Evolutionary conservation across 2,888 invertebrate genomes (phyloP), one percentile per base, ranked within the genome.

Genomic region (Andrena fulva): DNA sequence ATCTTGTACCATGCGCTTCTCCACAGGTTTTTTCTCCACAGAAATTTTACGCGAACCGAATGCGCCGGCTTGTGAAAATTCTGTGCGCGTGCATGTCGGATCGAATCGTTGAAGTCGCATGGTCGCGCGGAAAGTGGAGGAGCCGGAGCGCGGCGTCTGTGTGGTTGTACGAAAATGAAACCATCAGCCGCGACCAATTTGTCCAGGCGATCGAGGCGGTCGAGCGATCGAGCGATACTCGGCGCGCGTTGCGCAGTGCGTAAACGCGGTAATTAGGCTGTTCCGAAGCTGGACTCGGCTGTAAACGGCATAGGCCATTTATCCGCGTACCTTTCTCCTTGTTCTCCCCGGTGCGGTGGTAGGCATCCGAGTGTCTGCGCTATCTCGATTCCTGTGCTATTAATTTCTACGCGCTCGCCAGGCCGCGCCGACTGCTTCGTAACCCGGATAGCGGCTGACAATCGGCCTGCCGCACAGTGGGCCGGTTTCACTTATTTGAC

Each of bases 191-290:
- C 52, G 75, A 73, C 75, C 82, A 85, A 86, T 86, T 85, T 86
- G 85, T 85, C 83, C n/a, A 10, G 4, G 54, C 74, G 74, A 85
- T 81, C 59, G 80, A 66, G 27, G 52, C 71, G 84, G 78, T 63
- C 10, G 10, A 8, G 54, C 74, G 74, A 85, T 80, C 59, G 80
- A 66, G 48, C 72, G 85, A 81, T 73, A 73, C 73, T 80, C n/a
- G 35, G 71, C 56, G 68, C 62, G 69, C 71, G 79, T 64, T 74
- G 73, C 48, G 77, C 69, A 50, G 62, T 68, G 85, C 85, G 82
- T 85, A 85, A 85, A 77, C 85, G 85, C 81, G 81, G 86, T 85
- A 86, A 86, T 86, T 85, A 82, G 82, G 82, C 82, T 77, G 82
- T 68, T 77, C 82, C 48, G 71, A 68, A 59, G 67, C 77, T 59